Evolutionary conservation across 2,113 vertebrate species (phyloP), one percentile per base, ranked within the genome.

Genomic region (Oncorhynchus gorbuscha): DNA sequence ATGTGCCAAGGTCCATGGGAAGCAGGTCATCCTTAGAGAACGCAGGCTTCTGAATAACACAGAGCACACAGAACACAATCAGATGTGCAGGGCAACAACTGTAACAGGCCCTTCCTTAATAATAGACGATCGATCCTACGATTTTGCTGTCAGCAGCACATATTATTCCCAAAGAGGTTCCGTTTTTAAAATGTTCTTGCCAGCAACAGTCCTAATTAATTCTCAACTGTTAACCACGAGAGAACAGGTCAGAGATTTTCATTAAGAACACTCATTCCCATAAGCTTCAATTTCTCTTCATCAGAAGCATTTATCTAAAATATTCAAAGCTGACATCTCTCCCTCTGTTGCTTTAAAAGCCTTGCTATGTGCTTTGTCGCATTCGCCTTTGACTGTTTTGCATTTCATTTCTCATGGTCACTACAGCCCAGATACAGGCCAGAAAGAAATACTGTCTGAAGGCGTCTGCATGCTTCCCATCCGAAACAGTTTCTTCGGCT

Each of bases 11-110:
- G 86, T 99, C 98, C 97, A 99, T 99, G 1, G 97, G 97, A 86
- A 99, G 82, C 87, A 99, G 92, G 88, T 99, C 98, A 4, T 99
- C 98, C 90, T 99, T 99, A 74, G 97, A 99, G 92, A 99, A 99
- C 6, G 98, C 98, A 4, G 98, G 97, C 82, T 97, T 97, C 98
- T 99, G 83, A 2, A 83, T 30, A 7, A 64, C 70, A 87, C 35
- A 80, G 35, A 64, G 6, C 22, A 64, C 70, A 86, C 35, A 80
- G 35, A 62, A 20, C 11, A n/a, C 61, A 30, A 28, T 59, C 16
- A 66, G 22, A 68, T 7, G 65, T 3, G 5, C 24, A 11, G 49
- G 16, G 51, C 51, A 55, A 14, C 14, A 55, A 55, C 51, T 51
- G 12, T 55, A 55, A 55, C 51, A 55, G 13, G 9, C 39, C 39